Percentiles rank a stretch among this genome's conserved stretches.
Evolutionary conservation across 1,140 invertebrate genomes (phyloP).

Genomic region (Harlomillsia oculata): DNA sequence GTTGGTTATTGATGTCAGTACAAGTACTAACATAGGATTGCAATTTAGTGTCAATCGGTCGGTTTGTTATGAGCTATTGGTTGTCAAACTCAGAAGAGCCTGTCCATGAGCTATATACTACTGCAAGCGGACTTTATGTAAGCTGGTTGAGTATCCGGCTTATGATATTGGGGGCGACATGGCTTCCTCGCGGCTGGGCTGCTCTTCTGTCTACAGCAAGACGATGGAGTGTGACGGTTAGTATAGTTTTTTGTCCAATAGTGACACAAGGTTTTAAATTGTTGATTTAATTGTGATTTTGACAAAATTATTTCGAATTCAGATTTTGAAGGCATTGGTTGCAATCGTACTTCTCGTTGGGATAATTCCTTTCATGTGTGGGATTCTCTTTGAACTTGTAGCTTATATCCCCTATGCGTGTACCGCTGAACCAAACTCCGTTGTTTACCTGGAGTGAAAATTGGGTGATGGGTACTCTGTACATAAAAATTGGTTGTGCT

Average conservation of each 20-base stretch:
- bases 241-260: not conserved
- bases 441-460: conserved; percentile 54
- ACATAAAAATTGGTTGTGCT: conserved; percentile 96
- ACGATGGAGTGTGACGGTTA: conserved; percentile 37
- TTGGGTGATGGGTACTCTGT: conserved; percentile 73
- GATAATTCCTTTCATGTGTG: conserved; percentile 84
- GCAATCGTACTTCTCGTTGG: conserved; percentile 67
- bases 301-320: conserved; percentile 28
- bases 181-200: conserved; percentile 66
- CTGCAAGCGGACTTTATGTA: conserved; percentile 84
- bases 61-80: conserved; percentile 34
- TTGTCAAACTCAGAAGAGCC: conserved; percentile 34
- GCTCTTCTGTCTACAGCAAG: conserved; percentile 24
- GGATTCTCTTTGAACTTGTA: conserved; percentile 82
- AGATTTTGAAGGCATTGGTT: conserved; percentile 52
- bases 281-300: not conserved
- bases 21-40: not conserved
- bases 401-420: conserved; percentile 81
- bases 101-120: conserved; percentile 92
- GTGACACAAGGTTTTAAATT: conserved; percentile 4
- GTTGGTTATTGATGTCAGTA: not conserved
- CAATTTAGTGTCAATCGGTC: conserved; percentile 34
- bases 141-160: conserved; percentile 78
- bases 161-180: conserved; percentile 65
- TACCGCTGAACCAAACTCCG: conserved; percentile 86